Percentiles rank a stretch among this genome's conserved stretches.
These are phyloP conservation scores for Acanthochromis polyacanthus DNA, from an alignment of 2,113 vertebrate species.

Conservation along the genomic window DNA sequence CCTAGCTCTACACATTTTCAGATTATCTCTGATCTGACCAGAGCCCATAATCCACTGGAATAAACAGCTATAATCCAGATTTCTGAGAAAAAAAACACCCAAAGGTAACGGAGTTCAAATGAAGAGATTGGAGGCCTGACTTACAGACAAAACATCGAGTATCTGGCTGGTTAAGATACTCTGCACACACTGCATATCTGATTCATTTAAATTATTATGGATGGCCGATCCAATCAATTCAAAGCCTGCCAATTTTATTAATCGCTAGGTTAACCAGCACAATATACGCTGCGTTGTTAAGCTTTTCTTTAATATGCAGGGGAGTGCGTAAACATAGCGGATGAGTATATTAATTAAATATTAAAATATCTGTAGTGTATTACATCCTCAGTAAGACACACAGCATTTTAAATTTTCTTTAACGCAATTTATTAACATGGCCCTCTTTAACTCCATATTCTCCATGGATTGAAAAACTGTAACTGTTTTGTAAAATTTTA, in stretches of 20 bases:
- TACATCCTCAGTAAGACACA: background rate
- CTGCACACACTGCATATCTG: background rate
- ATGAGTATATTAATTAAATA: slow-evolving; percentile 3
- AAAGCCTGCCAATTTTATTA: slow-evolving; percentile 4
- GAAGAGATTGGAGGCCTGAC: slow-evolving; percentile 13
- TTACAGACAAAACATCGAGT: slow-evolving; percentile 1
- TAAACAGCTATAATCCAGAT: slow-evolving; percentile 64
- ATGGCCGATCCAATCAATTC: background rate
- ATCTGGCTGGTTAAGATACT: background rate
- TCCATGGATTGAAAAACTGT: background rate
- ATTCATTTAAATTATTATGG: background rate
- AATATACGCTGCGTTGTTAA: background rate
- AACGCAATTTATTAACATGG: background rate
- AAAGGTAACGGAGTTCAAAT: slow-evolving; percentile 41
- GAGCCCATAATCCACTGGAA: slow-evolving; percentile 65
- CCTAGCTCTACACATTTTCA: slow-evolving; percentile 63
- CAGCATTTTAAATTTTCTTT: background rate
- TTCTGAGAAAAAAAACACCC: slow-evolving; percentile 36
- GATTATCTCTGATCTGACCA: slow-evolving; percentile 65
- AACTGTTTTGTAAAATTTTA: too few relatives aligned
- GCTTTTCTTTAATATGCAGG: background rate
- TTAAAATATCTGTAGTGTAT: background rate
- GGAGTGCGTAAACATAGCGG: background rate
- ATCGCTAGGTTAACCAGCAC: background rate
- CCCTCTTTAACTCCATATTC: background rate